Evolutionary conservation across 2,888 invertebrate species (phyloP).

Genomic region (Anagyrus pseudococci): DNA sequence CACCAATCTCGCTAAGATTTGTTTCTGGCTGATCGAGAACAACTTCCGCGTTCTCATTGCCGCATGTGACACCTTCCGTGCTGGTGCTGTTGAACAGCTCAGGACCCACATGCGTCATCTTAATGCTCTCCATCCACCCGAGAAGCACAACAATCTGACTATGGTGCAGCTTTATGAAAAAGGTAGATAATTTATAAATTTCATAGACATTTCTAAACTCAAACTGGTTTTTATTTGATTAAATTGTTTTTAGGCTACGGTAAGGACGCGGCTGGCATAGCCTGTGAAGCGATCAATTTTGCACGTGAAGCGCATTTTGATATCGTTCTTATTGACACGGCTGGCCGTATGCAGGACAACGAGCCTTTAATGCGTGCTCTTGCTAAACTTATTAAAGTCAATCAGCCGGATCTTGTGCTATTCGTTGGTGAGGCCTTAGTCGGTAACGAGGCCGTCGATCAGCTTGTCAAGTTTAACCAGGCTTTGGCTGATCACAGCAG

Average conservation of each 20-base stretch:
- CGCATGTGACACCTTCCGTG: slow-evolving; percentile 98
- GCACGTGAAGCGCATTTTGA: slow-evolving; percentile 85
- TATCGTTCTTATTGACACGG: slow-evolving; percentile 97
- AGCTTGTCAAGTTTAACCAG: slow-evolving; percentile 98
- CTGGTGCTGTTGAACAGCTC: slow-evolving; percentile 98
- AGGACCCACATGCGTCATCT: slow-evolving; percentile 92
- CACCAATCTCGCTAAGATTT: slow-evolving; percentile 98
- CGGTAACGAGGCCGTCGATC: slow-evolving; percentile 99
- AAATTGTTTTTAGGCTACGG: slow-evolving; percentile 72
- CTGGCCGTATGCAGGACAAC: slow-evolving; percentile 99
- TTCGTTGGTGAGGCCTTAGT: slow-evolving; percentile 99
- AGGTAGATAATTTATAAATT: slow-evolving; percentile 57
- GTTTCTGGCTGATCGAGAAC: slow-evolving; percentile 99
- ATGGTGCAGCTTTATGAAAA: slow-evolving; percentile 98
- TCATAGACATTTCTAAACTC: too few species aligned
- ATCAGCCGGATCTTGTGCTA: slow-evolving; percentile 96
- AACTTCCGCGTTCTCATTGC: slow-evolving; percentile 94
- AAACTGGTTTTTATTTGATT: not conserved
- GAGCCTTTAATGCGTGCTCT: slow-evolving; percentile 98
- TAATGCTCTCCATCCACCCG: slow-evolving; percentile 89
- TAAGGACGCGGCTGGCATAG: slow-evolving; percentile 99
- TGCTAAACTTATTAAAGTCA: slow-evolving; percentile 96
- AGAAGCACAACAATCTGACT: slow-evolving; percentile 71
- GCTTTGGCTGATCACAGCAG: slow-evolving; percentile 90
- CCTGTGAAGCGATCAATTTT: slow-evolving; percentile 93